Percentiles rank a stretch among this genome's conserved stretches.
These are phyloP conservation scores for Spea bombifrons DNA, from an alignment of 2,113 vertebrate species.

Conservation along the genomic window DNA sequence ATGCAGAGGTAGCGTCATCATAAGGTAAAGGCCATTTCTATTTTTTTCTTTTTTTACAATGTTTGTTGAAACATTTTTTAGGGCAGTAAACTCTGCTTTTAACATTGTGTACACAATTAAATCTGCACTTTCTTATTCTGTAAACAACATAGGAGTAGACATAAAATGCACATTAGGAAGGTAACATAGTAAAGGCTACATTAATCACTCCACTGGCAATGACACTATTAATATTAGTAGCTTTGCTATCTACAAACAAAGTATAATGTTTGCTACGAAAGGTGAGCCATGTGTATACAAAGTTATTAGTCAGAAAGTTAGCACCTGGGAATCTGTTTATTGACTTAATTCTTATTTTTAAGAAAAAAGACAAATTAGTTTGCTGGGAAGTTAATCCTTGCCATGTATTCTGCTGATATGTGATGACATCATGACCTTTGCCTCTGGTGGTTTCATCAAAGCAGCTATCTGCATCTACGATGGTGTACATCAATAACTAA, in stretches of 20 bases:
- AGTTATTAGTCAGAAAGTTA: constrained; percentile 22
- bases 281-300: constrained; percentile 1
- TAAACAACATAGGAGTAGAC: no score
- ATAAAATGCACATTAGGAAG: no score
- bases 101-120: no score
- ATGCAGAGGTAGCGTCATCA: no score
- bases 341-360: constrained; percentile 3
- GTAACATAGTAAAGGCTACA: no score
- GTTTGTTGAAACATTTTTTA: no score
- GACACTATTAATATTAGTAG: background rate
- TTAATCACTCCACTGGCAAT: no score
- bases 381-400: constrained; percentile 33
- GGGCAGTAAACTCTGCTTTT: no score
- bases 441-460: constrained; percentile 55
- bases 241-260: background rate
- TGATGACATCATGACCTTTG: constrained; percentile 48
- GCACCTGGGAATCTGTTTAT: constrained; percentile 17
- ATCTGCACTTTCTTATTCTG: no score
- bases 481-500: constrained; percentile 57
- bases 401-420: constrained; percentile 25
- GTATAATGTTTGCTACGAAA: background rate
- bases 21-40: no score
- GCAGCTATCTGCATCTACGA: constrained; percentile 30
- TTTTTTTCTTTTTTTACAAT: no score
- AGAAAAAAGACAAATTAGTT: constrained; percentile 19